Evolutionary conservation across 1,140 invertebrate species (phyloP), one percentile per base, ranked within the genome.

Genomic region (Heliconius congener): DNA sequence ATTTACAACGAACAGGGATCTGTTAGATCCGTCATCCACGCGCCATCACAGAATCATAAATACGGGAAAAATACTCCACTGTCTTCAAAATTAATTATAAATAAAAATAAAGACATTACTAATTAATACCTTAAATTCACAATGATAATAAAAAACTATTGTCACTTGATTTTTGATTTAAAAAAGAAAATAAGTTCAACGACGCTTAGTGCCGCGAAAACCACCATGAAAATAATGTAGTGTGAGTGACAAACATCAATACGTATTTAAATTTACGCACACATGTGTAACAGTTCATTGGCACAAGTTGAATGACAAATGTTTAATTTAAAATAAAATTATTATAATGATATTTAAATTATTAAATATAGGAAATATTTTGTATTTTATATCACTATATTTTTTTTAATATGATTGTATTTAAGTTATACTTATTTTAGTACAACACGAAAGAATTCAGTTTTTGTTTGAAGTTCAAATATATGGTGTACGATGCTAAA

Each of bases 161-260:
- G 81, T 78, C 37, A 81, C 80, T 79, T 85, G 85, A 80, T 86
- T 81, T 84, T 71, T 73, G 37, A 79, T 79, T 86, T 79, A 80
- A 74, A 88, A 90, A 87, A 87, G 82, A 91, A 91, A 91, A 85
- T 90, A 91, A 91, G 86, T 91, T 91, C 85, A 89, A 81, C 87
- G 89, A 92, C 90, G 90, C 89, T 89, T 84, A 84, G 86, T 90
- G 81, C 90, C 91, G 90, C 90, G 90, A 92, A 93, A 93, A 91
- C 85, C 88, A 82, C 81, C 84, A 87, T 85, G 84, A 85, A 87
- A 80, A 84, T 72, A 55, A 66, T 82, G 50, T 84, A 46, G 85
- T 89, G 90, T 90, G 90, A 74, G 88, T 85, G 75, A 74, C 71
- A 81, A 52, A 76, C 52, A 73, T 71, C 79, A 78, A 74, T 80